Base-by-base conservation (phyloP, 2,113 vertebrate species). In the Pygoscelis antarcticus region DNA sequence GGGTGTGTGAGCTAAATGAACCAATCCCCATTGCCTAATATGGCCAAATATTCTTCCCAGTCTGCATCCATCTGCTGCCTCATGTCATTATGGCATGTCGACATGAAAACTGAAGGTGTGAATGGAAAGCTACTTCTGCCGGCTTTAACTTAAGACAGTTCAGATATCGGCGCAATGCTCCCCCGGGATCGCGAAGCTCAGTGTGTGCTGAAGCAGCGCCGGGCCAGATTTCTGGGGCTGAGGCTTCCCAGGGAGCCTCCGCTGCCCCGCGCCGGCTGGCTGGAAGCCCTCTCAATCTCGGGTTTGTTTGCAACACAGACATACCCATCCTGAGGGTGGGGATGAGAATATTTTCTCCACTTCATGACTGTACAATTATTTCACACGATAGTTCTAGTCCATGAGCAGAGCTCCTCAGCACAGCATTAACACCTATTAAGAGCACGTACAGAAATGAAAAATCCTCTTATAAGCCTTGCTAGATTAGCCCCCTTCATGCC, bases 41-140 rank as follows among this genome's bases (percentile, higher is more conserved):
- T 36, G 80, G 78, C 87, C 60, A 91, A 36, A 84, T 60, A 89
- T 68, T 94, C 72, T 78, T 96, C 72, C 64, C 14, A 1, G 64
- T 65, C 72, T 81, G 76, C 71, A 80, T 74, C 76, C 71, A 29
- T 93, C 83, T 93, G 62, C 95, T 92, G 93, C 47, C 65, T 94
- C 77, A 30, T 71, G 87, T 75, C 89, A 89, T 91, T 68, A 34
- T 69, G 77, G 77, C 89, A 93, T 30, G 87, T 21, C 1, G 25
- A 96, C 89, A 84, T 40, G 96, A 71, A 85, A 91, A 78, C 61
- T 30, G 81, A 72, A 96, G 81, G 93, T 94, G 91, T 94, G 81
- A 95, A 47, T 36, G 70, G 91, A 93, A 89, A 93, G 38, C 77
- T 95, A 7, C 74, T 95, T 94, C 84, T 94, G 52, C 74, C 87